Percentiles rank a stretch among this genome's conserved stretches.
These are phyloP conservation scores for Camelus dromedarius DNA, from an alignment of 2,113 vertebrate species.

Conservation along the genomic window DNA sequence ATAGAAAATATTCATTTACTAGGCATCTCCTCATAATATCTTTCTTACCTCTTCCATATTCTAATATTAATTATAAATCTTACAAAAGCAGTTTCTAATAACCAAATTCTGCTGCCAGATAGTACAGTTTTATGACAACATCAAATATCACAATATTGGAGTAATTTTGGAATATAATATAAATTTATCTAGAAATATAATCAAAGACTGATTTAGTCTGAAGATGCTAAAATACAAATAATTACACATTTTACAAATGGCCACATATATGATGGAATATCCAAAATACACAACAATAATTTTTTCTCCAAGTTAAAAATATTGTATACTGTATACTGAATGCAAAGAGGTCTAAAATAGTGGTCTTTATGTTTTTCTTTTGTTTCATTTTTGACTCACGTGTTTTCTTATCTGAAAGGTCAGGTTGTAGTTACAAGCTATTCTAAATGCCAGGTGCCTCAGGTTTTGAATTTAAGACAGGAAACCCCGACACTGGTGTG, in stretches of 20 bases:
- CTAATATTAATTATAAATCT: background rate
- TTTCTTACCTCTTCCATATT: background rate
- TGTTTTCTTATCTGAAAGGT: background rate
- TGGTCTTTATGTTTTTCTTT: background rate
- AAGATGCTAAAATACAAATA: background rate
- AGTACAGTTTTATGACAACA: background rate
- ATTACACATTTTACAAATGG: background rate
- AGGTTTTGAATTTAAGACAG: background rate
- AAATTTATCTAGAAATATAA: background rate
- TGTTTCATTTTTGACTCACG: background rate
- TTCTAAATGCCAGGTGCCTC: conserved; percentile 26
- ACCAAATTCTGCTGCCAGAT: background rate
- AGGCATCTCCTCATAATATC: background rate
- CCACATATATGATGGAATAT: background rate
- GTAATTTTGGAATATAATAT: conserved; percentile 34
- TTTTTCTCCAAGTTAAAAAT: background rate
- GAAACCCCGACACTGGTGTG: background rate
- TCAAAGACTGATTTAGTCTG: background rate
- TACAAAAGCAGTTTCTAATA: conserved; percentile 24
- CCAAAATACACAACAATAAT: background rate
- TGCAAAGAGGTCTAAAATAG: background rate
- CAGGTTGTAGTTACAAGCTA: background rate
- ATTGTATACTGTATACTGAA: background rate
- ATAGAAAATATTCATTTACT: background rate
- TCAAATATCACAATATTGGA: background rate